Conservation (phyloP, 2,888 invertebrate species). For the Diploptera punctata region DNA sequence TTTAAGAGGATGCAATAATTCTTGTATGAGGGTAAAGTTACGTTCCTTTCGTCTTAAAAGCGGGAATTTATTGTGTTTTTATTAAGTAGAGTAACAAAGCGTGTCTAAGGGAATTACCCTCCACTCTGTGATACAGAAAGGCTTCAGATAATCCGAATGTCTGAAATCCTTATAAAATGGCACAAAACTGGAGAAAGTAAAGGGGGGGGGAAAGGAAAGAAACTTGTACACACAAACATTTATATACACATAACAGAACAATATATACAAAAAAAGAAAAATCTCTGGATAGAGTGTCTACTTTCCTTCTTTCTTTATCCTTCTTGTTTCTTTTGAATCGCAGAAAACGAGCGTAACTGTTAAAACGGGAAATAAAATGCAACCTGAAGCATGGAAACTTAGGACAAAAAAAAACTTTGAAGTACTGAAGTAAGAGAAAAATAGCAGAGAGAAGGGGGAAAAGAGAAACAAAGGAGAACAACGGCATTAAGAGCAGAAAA, state of each 20-base stretch:
- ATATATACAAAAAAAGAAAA: neutral
- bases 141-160: slow-evolving; percentile 6
- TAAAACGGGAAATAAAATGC: slow-evolving; percentile 26
- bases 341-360: slow-evolving; percentile 20
- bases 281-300: neutral
- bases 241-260: neutral
- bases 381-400: neutral
- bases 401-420: neutral
- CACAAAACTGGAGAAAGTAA: neutral
- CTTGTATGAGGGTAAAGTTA: neutral
- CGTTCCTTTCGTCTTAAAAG: neutral
- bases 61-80: slow-evolving; percentile 11
- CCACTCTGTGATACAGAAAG: neutral
- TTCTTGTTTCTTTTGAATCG: slow-evolving; percentile 17
- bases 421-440: neutral
- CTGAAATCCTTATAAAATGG: slow-evolving; percentile 27
- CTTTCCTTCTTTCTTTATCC: neutral
- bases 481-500: neutral
- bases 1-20: neutral
- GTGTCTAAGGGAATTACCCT: neutral
- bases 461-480: neutral
- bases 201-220: neutral
- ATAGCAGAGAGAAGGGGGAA: neutral
- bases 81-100: slow-evolving; percentile 23
- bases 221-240: slow-evolving; percentile 11